Evolutionary conservation across 2,113 vertebrate genomes (phyloP).

Genomic region (Alouatta palliata): DNA sequence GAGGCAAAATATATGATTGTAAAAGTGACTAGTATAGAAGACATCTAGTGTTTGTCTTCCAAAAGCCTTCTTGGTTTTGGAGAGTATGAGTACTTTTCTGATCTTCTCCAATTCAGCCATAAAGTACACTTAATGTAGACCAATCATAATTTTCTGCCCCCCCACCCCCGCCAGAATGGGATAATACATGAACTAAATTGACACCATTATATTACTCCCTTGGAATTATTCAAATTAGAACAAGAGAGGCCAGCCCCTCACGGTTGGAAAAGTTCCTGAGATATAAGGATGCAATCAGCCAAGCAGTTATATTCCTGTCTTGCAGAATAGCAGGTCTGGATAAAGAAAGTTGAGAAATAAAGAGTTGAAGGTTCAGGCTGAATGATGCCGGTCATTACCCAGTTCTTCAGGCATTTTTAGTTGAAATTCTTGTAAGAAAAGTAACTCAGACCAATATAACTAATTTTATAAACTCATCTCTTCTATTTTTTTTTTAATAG

Average conservation of each 20-base stretch:
- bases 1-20: background rate
- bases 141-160: background rate
- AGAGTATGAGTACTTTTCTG: background rate
- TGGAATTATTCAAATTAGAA: background rate
- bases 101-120: background rate
- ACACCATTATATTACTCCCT: background rate
- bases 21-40: background rate
- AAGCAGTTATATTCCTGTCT: background rate
- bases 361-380: background rate
- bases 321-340: fast-evolving
- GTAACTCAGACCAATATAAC: background rate
- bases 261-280: background rate
- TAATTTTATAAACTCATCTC: background rate
- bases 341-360: background rate
- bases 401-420: background rate
- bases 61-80: background rate
- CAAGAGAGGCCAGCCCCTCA: fast-evolving
- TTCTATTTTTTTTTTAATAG: too few species aligned
- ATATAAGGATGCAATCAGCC: background rate
- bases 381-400: background rate
- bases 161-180: background rate
- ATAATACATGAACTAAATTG: background rate
- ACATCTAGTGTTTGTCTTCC: background rate
- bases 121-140: background rate
- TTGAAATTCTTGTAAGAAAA: background rate